These are phyloP conservation scores for Microtus pennsylvanicus DNA, from an alignment of 2,113 vertebrate species.

Conservation along the genomic window DNA sequence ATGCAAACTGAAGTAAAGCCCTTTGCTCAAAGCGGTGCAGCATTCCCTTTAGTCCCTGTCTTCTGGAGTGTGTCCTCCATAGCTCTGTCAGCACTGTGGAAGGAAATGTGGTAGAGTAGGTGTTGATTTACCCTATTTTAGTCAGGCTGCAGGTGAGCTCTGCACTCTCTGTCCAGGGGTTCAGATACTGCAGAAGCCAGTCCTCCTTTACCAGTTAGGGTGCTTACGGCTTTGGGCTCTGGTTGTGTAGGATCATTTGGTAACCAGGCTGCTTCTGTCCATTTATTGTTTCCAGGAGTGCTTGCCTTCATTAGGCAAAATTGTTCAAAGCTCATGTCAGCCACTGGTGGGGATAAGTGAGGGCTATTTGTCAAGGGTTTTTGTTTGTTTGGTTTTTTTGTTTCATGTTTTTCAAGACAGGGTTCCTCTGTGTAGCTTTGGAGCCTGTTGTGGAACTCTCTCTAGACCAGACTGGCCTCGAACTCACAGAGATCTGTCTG, in stretches of 20 bases:
- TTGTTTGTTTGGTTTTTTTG: too few relatives aligned
- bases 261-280: neutral
- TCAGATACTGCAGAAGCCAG: neutral
- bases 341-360: neutral
- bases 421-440: too few relatives aligned
- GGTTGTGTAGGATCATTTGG: neutral
- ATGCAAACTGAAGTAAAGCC: neutral
- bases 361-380: neutral
- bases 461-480: too few relatives aligned
- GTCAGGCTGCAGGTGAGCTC: neutral
- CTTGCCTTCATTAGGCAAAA: neutral
- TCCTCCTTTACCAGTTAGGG: neutral
- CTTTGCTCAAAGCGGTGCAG: neutral
- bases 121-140: constrained; percentile 45
- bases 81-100: constrained; percentile 5
- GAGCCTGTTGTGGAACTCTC: too few relatives aligned
- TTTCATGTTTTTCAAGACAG: too few relatives aligned
- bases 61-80: neutral
- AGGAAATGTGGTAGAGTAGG: constrained; percentile 10
- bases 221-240: neutral
- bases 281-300: neutral
- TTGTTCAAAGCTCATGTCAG: neutral
- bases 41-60: neutral
- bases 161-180: neutral
- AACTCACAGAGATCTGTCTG: too few relatives aligned